Percentiles rank a stretch among this genome's conserved stretches.
Conservation (phyloP, 2,888 invertebrate genomes). For the Trissolcus brochymenae region DNA sequence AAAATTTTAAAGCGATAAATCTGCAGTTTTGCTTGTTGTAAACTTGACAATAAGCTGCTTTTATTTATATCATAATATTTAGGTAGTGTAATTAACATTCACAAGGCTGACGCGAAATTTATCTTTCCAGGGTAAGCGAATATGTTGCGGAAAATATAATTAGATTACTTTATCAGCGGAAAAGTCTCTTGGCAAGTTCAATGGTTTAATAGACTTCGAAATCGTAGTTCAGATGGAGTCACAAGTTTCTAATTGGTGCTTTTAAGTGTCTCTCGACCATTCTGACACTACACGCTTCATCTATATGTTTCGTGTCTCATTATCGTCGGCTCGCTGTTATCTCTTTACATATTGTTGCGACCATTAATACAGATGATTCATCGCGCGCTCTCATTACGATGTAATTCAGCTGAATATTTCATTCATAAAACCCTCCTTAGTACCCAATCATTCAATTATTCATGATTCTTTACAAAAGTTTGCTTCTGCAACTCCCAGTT, state of each 20-base stretch:
- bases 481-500: too few relatives aligned
- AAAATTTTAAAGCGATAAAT: too few relatives aligned
- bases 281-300: conserved; percentile 19
- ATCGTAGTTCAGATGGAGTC: conserved; percentile 44
- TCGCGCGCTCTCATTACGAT: too few relatives aligned
- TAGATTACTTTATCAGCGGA: conserved; percentile 46
- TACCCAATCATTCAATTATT: too few relatives aligned
- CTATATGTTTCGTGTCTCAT: conserved; percentile 26
- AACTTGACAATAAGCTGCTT: too few relatives aligned
- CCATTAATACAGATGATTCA: too few relatives aligned
- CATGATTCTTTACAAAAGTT: too few relatives aligned
- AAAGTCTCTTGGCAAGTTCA: conserved; percentile 55
- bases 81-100: conserved; percentile 21
- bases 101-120: conserved; percentile 29
- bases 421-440: too few relatives aligned
- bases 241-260: conserved; percentile 71
- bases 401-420: too few relatives aligned
- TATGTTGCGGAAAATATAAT: conserved; percentile 54
- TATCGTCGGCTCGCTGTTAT: conserved; percentile 20
- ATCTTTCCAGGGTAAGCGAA: conserved; percentile 35
- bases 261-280: conserved; percentile 62
- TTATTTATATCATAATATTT: neutral
- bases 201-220: conserved; percentile 54
- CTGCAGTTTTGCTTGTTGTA: too few relatives aligned
- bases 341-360: conserved; percentile 15